Evolutionary conservation across 2,888 invertebrate species (phyloP).

Genomic region (Nymphalis c-album): DNA sequence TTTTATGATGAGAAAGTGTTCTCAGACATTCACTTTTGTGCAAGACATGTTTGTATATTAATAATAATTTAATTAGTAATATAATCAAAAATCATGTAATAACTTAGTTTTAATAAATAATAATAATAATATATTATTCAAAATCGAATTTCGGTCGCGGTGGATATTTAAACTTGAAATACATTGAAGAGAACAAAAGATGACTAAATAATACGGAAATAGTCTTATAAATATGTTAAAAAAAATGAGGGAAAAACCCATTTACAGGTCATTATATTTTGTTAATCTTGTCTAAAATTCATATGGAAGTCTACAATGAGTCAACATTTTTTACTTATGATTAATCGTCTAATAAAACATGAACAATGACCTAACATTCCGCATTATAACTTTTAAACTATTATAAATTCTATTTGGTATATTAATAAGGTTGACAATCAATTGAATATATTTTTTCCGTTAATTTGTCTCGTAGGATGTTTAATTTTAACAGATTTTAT

Average conservation of each 20-base stretch:
- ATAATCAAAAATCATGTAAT: too few relatives aligned
- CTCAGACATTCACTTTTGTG: too few relatives aligned
- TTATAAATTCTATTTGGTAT: constrained; percentile 11
- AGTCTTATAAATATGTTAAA: background rate
- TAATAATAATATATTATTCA: too few relatives aligned
- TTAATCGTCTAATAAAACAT: constrained; percentile 28
- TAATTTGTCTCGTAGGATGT: constrained; percentile 14
- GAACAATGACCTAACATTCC: constrained; percentile 26
- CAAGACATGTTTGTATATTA: too few relatives aligned
- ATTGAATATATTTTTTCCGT: constrained; percentile 3
- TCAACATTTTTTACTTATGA: constrained; percentile 23
- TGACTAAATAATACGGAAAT: background rate
- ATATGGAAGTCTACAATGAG: constrained; percentile 29
- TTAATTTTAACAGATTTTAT: constrained; percentile 17
- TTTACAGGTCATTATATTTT: background rate
- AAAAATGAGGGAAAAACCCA: constrained; percentile 21
- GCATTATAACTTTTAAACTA: background rate
- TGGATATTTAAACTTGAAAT: too few relatives aligned
- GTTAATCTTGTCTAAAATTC: constrained; percentile 13
- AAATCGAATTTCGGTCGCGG: too few relatives aligned
- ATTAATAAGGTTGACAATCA: constrained; percentile 7
- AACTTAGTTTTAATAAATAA: too few relatives aligned
- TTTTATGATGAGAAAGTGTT: too few relatives aligned
- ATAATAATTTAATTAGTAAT: too few relatives aligned
- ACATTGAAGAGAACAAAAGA: too few relatives aligned